Evolutionary conservation across 2,113 vertebrate genomes (phyloP).

Genomic region (Toxotes chatareus): DNA sequence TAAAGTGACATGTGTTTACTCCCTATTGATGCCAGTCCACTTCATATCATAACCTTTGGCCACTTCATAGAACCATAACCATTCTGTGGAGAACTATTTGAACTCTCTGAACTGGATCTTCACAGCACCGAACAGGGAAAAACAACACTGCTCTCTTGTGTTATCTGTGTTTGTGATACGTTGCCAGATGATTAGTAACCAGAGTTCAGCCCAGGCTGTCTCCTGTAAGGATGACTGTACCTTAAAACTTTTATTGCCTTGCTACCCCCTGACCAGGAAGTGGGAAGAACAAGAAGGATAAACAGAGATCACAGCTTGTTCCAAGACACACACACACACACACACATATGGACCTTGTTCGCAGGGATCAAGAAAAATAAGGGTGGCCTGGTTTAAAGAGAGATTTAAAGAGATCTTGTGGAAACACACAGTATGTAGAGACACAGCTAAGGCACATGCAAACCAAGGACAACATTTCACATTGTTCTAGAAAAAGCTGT

Average conservation of each 20-base stretch:
- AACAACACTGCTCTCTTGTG: neutral
- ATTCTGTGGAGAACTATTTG: neutral
- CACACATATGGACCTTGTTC: constrained; percentile 47
- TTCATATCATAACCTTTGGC: constrained; percentile 2
- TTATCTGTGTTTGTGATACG: neutral
- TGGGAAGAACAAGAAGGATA: constrained; percentile 47
- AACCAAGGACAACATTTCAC: neutral
- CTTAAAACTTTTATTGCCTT: constrained; percentile 43
- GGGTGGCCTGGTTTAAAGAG: constrained; percentile 14
- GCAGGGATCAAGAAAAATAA: constrained; percentile 34
- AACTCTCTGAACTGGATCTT: neutral
- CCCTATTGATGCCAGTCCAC: neutral
- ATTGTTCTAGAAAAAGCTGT: neutral
- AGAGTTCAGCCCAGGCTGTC: constrained; percentile 28
- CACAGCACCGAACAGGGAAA: neutral
- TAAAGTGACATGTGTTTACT: neutral
- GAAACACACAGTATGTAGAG: neutral
- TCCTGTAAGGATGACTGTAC: constrained; percentile 24
- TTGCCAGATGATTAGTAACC: neutral
- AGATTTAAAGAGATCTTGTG: constrained; percentile 9
- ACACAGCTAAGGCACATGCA: neutral
- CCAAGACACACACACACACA: constrained; percentile 11
- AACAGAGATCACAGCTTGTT: constrained; percentile 57
- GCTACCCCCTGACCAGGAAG: constrained; percentile 37
- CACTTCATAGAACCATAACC: neutral